A percentile compares a stretch with the other conserved stretches of the same genome.
phyloP scores from a whole-genome alignment of 2,797 vertebrate genomes.

The Acipenser oxyrinchus region DNA sequence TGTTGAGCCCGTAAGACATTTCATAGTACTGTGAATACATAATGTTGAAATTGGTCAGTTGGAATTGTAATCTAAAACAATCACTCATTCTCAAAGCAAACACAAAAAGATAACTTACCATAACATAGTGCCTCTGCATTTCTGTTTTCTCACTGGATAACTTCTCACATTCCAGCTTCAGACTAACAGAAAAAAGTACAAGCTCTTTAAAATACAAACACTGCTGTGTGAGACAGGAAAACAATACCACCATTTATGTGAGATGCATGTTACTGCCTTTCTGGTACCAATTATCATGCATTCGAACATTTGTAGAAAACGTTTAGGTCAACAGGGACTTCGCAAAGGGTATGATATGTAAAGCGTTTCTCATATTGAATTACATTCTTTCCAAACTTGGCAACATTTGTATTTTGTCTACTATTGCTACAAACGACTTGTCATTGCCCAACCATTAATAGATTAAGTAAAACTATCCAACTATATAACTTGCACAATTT shows the following conservation, averaged over 20 bases:
- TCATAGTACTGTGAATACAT: constrained; percentile 80
- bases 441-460: too few species aligned
- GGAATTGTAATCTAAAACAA: not conserved
- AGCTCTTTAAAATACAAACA: not conserved
- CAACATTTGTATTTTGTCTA: not conserved
- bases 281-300: too few species aligned
- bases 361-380: too few species aligned
- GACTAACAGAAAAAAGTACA: constrained; percentile 53
- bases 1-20: constrained; percentile 96
- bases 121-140: constrained; percentile 96
- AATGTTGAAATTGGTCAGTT: constrained; percentile 1
- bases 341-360: too few species aligned
- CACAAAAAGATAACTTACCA: constrained; percentile 63
- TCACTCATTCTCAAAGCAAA: not conserved
- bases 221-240: constrained; percentile 12
- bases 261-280: too few species aligned
- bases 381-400: not conserved
- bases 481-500: too few species aligned
- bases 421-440: not conserved
- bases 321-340: too few species aligned
- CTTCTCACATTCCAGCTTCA: constrained; percentile 96
- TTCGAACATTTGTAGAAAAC: too few species aligned
- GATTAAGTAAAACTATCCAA: too few species aligned
- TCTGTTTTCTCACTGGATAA: constrained; percentile 93
- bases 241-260: constrained; percentile 16